These are phyloP conservation scores for Sebastes itinus DNA, from an alignment of 2,797 vertebrate species.

Conservation along the genomic window DNA sequence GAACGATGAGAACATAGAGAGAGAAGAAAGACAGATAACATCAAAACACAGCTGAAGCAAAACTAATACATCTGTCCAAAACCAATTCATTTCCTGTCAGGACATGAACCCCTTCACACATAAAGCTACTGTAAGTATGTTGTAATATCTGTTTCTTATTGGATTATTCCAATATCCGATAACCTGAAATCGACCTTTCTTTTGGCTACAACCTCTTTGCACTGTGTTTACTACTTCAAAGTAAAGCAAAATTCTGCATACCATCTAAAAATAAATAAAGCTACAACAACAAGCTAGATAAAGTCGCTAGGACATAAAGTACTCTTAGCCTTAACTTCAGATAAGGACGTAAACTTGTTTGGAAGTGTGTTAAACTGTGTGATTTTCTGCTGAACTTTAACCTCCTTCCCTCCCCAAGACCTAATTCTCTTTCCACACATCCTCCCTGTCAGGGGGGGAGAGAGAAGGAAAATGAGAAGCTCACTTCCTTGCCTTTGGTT, in stretches of 20 bases:
- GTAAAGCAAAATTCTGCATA: not conserved
- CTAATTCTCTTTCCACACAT: slow-evolving; percentile 1
- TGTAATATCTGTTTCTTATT: not conserved
- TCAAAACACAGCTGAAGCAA: not conserved
- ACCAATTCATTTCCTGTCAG: slow-evolving; percentile 17
- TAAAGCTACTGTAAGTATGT: not conserved
- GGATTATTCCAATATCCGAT: too few species aligned
- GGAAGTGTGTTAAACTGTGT: slow-evolving; percentile 1
- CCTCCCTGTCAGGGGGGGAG: not conserved
- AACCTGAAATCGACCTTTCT: not conserved
- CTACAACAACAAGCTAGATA: not conserved
- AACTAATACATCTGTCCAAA: slow-evolving; percentile 4
- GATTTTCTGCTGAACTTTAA: slow-evolving; percentile 39
- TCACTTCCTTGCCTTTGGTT: slow-evolving; percentile 34
- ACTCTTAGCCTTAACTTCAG: not conserved
- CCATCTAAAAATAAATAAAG: not conserved
- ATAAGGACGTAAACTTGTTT: slow-evolving; percentile 5
- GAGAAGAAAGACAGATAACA: not conserved
- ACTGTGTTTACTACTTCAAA: not conserved
- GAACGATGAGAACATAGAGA: not conserved
- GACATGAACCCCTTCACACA: not conserved
- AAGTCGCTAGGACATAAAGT: not conserved
- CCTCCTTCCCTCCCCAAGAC: not conserved
- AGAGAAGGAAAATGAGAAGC: slow-evolving; percentile 5
- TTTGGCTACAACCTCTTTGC: not conserved